Evolutionary conservation across 2,113 vertebrate species (phyloP), one percentile per base, ranked within the genome.

Genomic region (Gymnogyps californianus): DNA sequence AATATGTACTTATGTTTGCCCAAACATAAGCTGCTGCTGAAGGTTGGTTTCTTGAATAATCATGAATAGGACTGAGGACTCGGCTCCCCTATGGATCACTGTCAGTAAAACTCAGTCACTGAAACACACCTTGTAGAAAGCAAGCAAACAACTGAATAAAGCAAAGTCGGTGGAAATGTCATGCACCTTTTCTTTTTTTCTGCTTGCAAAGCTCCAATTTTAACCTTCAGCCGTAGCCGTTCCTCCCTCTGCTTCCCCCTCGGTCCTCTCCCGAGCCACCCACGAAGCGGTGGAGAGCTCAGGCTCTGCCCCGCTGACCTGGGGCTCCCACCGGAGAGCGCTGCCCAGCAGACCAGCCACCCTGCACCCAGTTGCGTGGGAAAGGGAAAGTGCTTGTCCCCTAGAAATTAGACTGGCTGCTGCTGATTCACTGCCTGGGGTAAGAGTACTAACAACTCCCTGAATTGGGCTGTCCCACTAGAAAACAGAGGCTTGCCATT

Each of bases 281-380:
- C 57, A 7, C 0, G 7, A 26, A 51, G 79, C 4, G 2, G 15
- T 24, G 74, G 28, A 28, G 42, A 90, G 46, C n/a, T 38, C 42
- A 20, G 29, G 42, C 40, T 66, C 52, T 76, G 61, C 36, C 42
- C 72, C 17, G 12, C 54, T 25, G 32, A 54, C 36, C 58, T 2
- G 5, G 38, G 44, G 13, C 24, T 58, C 19, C 32, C 83, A 4
- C 13, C 11, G 14, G 36, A 20, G 47, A 61, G 34, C 57, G 8
- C 25, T 75, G 32, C 52, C 80, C 71, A 22, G 57, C n/a, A 12
- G 42, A 40, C 2, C 54, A 32, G 51, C 25, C 22, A 3, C n/a
- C 40, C 6, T 0, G 21, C 25, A 8, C 16, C 44, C 4, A 0
- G 44, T 12, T 21, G 36, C 7, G 0, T 24, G 31, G 64, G 15